These are phyloP conservation scores for Idaea dimidiata DNA, from an alignment of 2,888 invertebrate genomes.

Conservation along the genomic window DNA sequence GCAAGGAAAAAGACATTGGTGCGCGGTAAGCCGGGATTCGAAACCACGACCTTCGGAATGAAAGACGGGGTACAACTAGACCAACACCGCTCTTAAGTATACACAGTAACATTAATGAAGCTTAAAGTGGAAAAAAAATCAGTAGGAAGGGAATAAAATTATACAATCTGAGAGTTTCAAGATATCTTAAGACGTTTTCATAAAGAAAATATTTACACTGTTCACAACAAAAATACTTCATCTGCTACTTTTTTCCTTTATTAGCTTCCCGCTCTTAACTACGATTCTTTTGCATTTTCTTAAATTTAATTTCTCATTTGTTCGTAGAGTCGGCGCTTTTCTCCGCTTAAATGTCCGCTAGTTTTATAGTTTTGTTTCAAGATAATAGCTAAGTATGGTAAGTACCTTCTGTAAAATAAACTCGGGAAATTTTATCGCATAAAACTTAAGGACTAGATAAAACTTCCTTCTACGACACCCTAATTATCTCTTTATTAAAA, in stretches of 20 bases:
- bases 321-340: conserved; percentile 39
- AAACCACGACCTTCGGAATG: no score
- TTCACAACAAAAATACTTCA: conserved; percentile 57
- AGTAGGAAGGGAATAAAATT: conserved; percentile 49
- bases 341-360: conserved; percentile 37
- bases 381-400: conserved; percentile 17
- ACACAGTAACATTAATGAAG: conserved; percentile 18
- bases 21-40: no score
- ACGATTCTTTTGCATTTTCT: conserved; percentile 55
- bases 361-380: conserved; percentile 29
- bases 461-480: not conserved
- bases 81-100: not conserved
- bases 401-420: not conserved
- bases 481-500: not conserved
- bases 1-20: no score
- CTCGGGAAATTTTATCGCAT: not conserved
- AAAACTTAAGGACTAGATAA: conserved; percentile 6
- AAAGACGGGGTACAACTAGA: not conserved
- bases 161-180: conserved; percentile 46
- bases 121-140: conserved; percentile 42
- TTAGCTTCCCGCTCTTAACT: conserved; percentile 64
- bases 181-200: conserved; percentile 55
- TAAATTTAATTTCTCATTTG: conserved; percentile 55
- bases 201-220: conserved; percentile 54
- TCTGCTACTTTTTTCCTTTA: conserved; percentile 61